Evolutionary conservation across 2,888 invertebrate species (phyloP).

Genomic region (Didymodactylos carnosus): DNA sequence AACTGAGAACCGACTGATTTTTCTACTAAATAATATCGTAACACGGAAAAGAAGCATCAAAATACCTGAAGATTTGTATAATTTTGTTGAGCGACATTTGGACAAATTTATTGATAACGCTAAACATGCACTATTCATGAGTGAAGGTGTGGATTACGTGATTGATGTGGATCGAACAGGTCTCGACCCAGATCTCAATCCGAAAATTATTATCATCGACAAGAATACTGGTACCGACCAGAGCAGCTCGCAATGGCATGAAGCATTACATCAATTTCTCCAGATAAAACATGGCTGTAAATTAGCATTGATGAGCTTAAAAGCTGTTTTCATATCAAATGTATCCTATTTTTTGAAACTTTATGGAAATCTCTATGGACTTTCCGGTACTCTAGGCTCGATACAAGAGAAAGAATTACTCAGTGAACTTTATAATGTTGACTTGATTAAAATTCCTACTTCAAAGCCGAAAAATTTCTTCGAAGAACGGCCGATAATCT

Average conservation of each 20-base stretch:
- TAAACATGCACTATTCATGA: constrained; percentile 22
- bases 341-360: constrained; percentile 23
- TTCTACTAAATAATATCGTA: neutral
- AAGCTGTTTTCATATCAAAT: constrained; percentile 32
- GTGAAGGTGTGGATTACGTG: constrained; percentile 23
- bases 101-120: constrained; percentile 10
- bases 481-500: neutral
- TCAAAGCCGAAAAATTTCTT: constrained; percentile 3
- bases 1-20: neutral
- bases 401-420: constrained; percentile 23
- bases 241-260: constrained; percentile 28
- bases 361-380: constrained; percentile 24
- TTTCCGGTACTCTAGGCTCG: constrained; percentile 18
- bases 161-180: constrained; percentile 22
- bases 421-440: constrained; percentile 7
- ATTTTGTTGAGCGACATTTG: constrained; percentile 21
- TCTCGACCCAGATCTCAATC: constrained; percentile 15
- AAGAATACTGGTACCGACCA: constrained; percentile 30
- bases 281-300: constrained; percentile 31
- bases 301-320: constrained; percentile 25
- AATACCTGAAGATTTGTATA: constrained; percentile 19
- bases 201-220: constrained; percentile 16
- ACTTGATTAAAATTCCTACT: constrained; percentile 14
- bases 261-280: constrained; percentile 33
- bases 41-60: neutral